Evolutionary conservation across 2,113 vertebrate species (phyloP).

Genomic region (Sander lucioperca): DNA sequence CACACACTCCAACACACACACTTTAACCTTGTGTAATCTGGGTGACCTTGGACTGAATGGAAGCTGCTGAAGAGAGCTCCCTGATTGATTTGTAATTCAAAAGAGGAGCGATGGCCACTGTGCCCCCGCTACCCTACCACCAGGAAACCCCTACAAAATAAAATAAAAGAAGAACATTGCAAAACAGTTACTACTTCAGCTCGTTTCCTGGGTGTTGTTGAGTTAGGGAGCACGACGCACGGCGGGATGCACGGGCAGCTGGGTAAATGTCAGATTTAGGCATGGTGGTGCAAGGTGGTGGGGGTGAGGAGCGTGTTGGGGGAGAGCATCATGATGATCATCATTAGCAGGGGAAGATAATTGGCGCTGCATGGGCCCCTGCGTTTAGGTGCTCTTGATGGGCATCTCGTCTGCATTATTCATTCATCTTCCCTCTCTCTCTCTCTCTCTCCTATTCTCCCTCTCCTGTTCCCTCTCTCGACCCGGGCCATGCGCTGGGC

Average conservation of each 20-base stretch:
- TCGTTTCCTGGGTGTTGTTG: background rate
- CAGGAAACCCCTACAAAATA: conserved; percentile 71
- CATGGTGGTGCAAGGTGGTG: conserved; percentile 21
- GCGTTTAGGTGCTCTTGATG: conserved; percentile 77
- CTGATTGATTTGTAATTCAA: conserved; percentile 95
- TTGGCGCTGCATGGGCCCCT: conserved; percentile 74
- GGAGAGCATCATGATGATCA: conserved; percentile 67
- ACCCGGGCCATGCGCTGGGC: conserved; percentile 75
- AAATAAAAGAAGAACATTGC: conserved; percentile 10
- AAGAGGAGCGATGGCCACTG: conserved; percentile 82
- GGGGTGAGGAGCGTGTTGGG: conserved; percentile 9
- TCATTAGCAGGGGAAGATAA: conserved; percentile 83
- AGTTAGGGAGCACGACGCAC: background rate
- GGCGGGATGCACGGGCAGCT: conserved; percentile 25
- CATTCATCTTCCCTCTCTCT: conserved; percentile 66
- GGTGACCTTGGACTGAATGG: conserved; percentile 93
- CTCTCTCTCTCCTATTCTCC: conserved; percentile 34
- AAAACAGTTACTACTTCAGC: background rate
- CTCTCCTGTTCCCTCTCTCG: conserved; percentile 47
- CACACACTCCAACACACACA: conserved; percentile 52
- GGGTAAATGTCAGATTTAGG: conserved; percentile 66
- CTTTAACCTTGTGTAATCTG: conserved; percentile 94
- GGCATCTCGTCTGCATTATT: conserved; percentile 85
- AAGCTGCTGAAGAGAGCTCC: conserved; percentile 77
- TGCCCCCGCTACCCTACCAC: background rate